phyloP scores from a whole-genome alignment of 2,113 vertebrate species.

The Trogon surrucura region DNA sequence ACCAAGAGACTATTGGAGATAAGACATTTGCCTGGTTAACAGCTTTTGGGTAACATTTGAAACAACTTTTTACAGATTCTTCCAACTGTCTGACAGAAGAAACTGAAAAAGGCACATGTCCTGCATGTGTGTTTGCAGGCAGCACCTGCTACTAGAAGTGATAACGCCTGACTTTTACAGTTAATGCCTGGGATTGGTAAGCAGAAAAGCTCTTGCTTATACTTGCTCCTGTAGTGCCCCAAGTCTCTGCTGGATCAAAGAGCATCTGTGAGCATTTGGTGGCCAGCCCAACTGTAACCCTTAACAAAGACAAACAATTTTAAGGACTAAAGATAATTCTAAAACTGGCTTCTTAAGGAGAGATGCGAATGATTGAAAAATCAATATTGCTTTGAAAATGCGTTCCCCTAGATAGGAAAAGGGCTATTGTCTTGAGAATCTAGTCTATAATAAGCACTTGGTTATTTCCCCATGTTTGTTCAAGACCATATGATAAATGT shows the following conservation, averaged over 20 bases:
- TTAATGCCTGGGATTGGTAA: too few species aligned
- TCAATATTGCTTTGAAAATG: conserved; percentile 1
- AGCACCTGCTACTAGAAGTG: too few species aligned
- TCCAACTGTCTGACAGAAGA: neutral
- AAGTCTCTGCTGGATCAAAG: too few species aligned
- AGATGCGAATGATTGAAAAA: neutral
- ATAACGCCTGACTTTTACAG: too few species aligned
- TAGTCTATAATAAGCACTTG: neutral
- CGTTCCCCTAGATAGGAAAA: neutral
- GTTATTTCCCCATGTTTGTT: conserved; percentile 15
- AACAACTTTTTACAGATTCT: neutral
- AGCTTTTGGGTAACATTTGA: neutral
- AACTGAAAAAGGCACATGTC: neutral
- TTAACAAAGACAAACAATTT: neutral
- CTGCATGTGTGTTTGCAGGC: neutral
- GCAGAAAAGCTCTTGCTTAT: too few species aligned
- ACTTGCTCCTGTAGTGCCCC: too few species aligned
- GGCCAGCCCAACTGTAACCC: too few species aligned
- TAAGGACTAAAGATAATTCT: neutral
- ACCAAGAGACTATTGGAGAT: neutral
- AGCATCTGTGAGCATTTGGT: too few species aligned
- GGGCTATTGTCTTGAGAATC: neutral
- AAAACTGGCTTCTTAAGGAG: neutral
- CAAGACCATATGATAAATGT: conserved; percentile 20
- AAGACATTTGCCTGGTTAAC: neutral